Evolutionary conservation across 1,140 invertebrate genomes (phyloP).

Genomic region (Hyles euphorbiae): DNA sequence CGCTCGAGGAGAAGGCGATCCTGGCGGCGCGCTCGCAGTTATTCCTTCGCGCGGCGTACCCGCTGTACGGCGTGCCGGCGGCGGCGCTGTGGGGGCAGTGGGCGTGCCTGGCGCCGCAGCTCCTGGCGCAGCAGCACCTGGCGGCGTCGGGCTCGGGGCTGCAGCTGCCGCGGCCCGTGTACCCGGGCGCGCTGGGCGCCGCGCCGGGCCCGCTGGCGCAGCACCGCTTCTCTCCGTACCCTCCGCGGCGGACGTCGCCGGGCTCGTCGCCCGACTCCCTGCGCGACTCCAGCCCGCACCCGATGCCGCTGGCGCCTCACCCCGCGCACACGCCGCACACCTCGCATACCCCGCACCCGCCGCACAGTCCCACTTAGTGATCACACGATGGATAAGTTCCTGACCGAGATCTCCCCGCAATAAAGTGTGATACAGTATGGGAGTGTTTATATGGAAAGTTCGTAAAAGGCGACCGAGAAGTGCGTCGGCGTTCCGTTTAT

Average conservation of each 20-base stretch:
- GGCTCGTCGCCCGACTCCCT: slow-evolving; percentile 76
- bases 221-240: slow-evolving; percentile 78
- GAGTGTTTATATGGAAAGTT: slow-evolving; percentile 23
- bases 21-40: slow-evolving; percentile 82
- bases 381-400: slow-evolving; percentile 26
- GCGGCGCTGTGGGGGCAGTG: slow-evolving; percentile 78
- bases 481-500: slow-evolving; percentile 20
- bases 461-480: slow-evolving; percentile 20
- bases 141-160: slow-evolving; percentile 65
- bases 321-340: slow-evolving; percentile 47
- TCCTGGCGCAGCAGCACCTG: slow-evolving; percentile 71
- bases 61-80: slow-evolving; percentile 76
- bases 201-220: slow-evolving; percentile 69
- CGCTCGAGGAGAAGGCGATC: slow-evolving; percentile 85
- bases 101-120: slow-evolving; percentile 77
- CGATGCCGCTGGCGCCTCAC: slow-evolving; percentile 57
- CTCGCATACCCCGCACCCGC: slow-evolving; percentile 59
- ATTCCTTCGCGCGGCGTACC: slow-evolving; percentile 80
- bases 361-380: slow-evolving; percentile 76
- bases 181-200: slow-evolving; percentile 54
- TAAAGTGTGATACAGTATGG: slow-evolving; percentile 30
- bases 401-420: slow-evolving; percentile 36
- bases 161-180: slow-evolving; percentile 74
- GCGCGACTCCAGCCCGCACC: slow-evolving; percentile 73
- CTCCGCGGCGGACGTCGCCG: slow-evolving; percentile 63